Percentiles rank a stretch among this genome's conserved stretches.
Conservation (phyloP, 2,888 invertebrate species). For the Sminthurinus aureus region DNA sequence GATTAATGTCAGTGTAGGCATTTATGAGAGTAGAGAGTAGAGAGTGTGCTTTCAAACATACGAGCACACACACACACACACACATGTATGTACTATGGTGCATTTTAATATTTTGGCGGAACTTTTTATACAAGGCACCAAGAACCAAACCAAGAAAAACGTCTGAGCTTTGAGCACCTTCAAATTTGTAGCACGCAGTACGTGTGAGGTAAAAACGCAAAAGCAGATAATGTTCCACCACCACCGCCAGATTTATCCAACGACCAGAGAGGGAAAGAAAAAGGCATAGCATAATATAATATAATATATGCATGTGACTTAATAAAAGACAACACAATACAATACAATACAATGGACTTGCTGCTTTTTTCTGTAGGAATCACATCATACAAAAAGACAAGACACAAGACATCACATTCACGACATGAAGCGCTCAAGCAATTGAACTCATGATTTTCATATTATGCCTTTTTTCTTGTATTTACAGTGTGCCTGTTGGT, state of each 20-base stretch:
- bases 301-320: too few species aligned
- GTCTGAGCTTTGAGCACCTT: background rate
- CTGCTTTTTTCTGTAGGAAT: too few species aligned
- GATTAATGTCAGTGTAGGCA: slow-evolving; percentile 19
- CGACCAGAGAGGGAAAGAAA: background rate
- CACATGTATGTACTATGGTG: too few species aligned
- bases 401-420: too few species aligned
- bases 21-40: background rate
- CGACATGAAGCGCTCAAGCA: too few species aligned
- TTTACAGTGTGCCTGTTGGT: too few species aligned
- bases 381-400: too few species aligned
- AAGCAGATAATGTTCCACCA: background rate
- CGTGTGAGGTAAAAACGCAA: slow-evolving; percentile 12
- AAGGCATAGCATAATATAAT: too few species aligned
- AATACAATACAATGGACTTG: too few species aligned
- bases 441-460: too few species aligned
- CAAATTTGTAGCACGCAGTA: slow-evolving; percentile 18
- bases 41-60: background rate
- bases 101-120: background rate
- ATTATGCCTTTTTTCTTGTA: too few species aligned
- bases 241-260: background rate
- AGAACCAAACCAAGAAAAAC: background rate
- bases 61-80: background rate
- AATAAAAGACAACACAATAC: too few species aligned
- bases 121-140: background rate